phyloP scores from a whole-genome alignment of 2,113 vertebrate species.

The Silurus meridionalis region DNA sequence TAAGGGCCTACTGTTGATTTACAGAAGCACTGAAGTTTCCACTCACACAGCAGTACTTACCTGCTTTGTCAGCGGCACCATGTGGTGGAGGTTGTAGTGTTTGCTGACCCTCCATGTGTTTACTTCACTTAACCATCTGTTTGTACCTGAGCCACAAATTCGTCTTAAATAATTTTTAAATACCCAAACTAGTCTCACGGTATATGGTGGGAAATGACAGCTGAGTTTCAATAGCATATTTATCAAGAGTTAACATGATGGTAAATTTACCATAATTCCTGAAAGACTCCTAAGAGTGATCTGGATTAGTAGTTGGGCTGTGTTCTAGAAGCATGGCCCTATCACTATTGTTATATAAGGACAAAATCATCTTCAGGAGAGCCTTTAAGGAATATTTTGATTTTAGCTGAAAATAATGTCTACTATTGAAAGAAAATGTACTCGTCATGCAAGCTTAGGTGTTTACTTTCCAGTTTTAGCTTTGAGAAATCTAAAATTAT shows the following conservation, averaged over 20 bases:
- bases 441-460: background rate
- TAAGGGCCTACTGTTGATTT: constrained; percentile 31
- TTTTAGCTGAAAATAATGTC: background rate
- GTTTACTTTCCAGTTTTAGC: constrained; percentile 19
- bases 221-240: background rate
- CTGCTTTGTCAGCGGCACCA: constrained; percentile 45
- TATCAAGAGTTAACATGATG: background rate
- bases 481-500: constrained; percentile 34
- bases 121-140: constrained; percentile 68
- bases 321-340: background rate
- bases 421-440: background rate
- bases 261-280: background rate
- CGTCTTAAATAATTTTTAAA: constrained; percentile 50
- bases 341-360: background rate
- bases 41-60: constrained; percentile 39
- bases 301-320: background rate
- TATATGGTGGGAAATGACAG: background rate
- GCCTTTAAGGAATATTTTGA: background rate
- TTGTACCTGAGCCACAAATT: constrained; percentile 62
- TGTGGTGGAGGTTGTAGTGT: constrained; percentile 57
- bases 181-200: background rate
- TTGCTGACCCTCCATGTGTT: constrained; percentile 61
- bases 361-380: background rate
- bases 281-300: background rate
- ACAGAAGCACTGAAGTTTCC: constrained; percentile 5